These are phyloP conservation scores for Dendrocopos noguchii DNA, from an alignment of 2,113 vertebrate species.

Conservation along the genomic window DNA sequence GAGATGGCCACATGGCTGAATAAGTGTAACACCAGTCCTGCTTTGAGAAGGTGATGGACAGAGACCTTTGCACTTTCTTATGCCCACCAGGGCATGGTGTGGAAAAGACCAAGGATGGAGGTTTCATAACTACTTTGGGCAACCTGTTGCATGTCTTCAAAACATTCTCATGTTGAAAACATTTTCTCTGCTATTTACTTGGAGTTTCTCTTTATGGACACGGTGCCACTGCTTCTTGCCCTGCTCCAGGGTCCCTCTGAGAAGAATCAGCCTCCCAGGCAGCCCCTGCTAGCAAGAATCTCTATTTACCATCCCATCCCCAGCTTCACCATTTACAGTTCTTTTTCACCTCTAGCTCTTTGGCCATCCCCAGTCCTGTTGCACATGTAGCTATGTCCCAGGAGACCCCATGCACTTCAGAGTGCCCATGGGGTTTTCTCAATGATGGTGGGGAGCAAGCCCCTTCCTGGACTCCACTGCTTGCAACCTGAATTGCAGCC, in stretches of 20 bases:
- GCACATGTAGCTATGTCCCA: background rate
- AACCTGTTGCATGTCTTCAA: background rate
- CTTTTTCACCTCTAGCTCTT: background rate
- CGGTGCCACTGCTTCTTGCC: rapidly evolving
- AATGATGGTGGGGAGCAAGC: rapidly evolving
- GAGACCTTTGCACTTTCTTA: background rate
- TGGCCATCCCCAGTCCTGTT: rapidly evolving
- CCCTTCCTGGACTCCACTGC: rapidly evolving
- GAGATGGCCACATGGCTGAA: rapidly evolving
- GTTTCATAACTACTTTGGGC: background rate
- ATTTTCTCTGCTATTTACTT: background rate
- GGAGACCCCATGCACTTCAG: background rate
- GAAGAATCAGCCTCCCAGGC: background rate
- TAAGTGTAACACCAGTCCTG: background rate
- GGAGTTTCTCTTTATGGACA: background rate
- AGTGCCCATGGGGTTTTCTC: background rate
- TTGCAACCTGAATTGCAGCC: background rate
- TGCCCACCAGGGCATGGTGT: rapidly evolving
- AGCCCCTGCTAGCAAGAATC: background rate
- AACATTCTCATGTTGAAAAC: background rate
- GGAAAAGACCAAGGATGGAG: background rate
- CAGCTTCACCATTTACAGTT: background rate
- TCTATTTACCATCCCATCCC: background rate
- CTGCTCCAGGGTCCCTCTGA: background rate
- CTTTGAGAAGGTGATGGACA: background rate